Base-by-base conservation (phyloP, 1,140 invertebrate species). In the Whitmania pigra region DNA sequence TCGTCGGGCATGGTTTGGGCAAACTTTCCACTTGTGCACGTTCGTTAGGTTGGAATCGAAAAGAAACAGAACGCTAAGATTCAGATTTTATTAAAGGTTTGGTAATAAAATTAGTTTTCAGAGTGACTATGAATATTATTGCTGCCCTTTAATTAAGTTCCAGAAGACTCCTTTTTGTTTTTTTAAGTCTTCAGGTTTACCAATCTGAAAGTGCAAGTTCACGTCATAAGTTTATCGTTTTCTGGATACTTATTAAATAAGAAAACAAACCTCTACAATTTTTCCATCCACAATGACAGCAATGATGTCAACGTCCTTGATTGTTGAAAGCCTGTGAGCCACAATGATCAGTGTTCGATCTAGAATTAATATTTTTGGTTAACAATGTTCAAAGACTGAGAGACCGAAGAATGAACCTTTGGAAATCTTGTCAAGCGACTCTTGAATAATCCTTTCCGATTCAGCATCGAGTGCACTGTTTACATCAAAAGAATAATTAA, bases 301-400 rank as follows among this genome's bases (percentile, higher is more conserved):
- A 76, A 94, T 94, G 15, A 91, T 77, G 80, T 94, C 89, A 20
- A 92, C 92, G 81, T 90, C 88, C 79, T 89, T 86, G 73, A 95
- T 86, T 13, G 92, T 94, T 55, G 90, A 93, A 53, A 94, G 82
- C 66, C 93, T 83, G 80, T 94, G 92, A 53, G 92, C 92, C 75
- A 95, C 93, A 11, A 94, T 87, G 18, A 94, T 80, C 0, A 91
- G 90, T 0, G 92, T 94, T 73, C 90, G 86, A 27, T 90, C 90
- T 83, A 72, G 53, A 76, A 73, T 53, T 49, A 9, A 54, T 7
- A 5, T 69, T 69, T 69, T 29, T 17, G 36, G n/a, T 25, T 9
- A 53, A 63, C 11, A n/a, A n/a, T 31, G 11, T 31, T 63, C 20
- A 11, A 18, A 7, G 11, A 25, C 2, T 63, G 18, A 25, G 6